Base-by-base conservation (phyloP, 2,888 invertebrate species). In the Spodoptera picta region DNA sequence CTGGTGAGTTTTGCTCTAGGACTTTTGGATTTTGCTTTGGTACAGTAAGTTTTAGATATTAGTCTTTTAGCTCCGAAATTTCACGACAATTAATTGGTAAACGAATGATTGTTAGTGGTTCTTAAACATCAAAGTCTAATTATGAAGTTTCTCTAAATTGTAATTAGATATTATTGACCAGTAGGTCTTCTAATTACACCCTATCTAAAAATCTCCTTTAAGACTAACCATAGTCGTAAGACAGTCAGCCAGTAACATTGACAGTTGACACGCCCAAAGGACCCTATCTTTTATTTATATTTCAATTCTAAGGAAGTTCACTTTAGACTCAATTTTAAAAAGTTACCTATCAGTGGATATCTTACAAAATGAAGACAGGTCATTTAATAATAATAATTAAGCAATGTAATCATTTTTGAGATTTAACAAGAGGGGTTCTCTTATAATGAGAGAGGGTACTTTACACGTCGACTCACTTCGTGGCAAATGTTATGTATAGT, bases 1-100 rank as follows among this genome's bases (percentile, higher is more conserved):
- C 45, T 54, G 79, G 79, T 80, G 67, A 78, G 79, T 73, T 69
- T 57, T 43, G 49, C 58, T 43, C 55, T 73, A 68, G 64, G 60
- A 58, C 10, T 42, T 51, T 56, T 62, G 53, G 76, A 75, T 72
- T 76, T 44, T 45, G n/a, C 24, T 19, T 50, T 57, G 56, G 58
- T 58, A 47, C 43, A 41, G 72, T 72, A 75, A 70, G 75, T 72
- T 65, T 69, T 59, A n/a, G 23, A 1, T 27, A 23, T 49, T 23
- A 31, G 11, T 36, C 0, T 14, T 43, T 36, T 7, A 42, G 12
- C 1, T 2, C 0, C 4, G 27, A 27, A 36, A 36, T 31, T 31
- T 2, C 6, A 27, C 27, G 0, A 3, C 27, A 27, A 4, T 27
- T 36, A 36, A 9, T 36, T 7, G 36, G 36, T 36, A 2, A 27